Conservation (phyloP, 2,888 invertebrate species). For the Dorcus parallelipipedus region DNA sequence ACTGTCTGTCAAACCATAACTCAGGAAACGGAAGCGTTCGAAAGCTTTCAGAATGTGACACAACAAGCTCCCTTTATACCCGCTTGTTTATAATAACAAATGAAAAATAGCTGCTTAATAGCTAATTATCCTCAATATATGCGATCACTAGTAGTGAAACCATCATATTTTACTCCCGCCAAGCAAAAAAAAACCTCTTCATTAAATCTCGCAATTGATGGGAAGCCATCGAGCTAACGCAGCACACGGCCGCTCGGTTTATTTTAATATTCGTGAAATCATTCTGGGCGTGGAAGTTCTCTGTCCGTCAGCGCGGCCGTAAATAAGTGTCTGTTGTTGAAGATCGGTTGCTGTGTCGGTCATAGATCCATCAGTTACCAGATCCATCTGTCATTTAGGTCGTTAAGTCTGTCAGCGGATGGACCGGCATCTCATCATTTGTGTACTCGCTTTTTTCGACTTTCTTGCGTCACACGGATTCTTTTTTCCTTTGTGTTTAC, state of each 20-base stretch:
- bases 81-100: too few species aligned
- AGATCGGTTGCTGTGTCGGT: conserved; percentile 33
- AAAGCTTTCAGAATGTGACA: too few species aligned
- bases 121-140: conserved; percentile 2
- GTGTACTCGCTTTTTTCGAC: too few species aligned
- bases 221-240: not conserved
- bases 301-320: conserved; percentile 27
- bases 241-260: conserved; percentile 12
- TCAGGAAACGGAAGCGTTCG: too few species aligned
- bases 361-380: conserved; percentile 38
- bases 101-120: conserved; percentile 8
- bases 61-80: too few species aligned
- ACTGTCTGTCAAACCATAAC: too few species aligned
- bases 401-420: conserved; percentile 34
- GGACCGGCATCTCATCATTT: conserved; percentile 29
- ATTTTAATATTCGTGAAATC: conserved; percentile 27
- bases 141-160: too few species aligned
- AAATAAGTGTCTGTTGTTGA: conserved; percentile 28
- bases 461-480: too few species aligned
- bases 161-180: too few species aligned
- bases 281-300: conserved; percentile 26
- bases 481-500: too few species aligned
- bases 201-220: not conserved
- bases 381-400: conserved; percentile 40
- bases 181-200: not conserved